These are phyloP conservation scores for Fistularia commersonii DNA, from an alignment of 2,797 vertebrate species.

Conservation along the genomic window DNA sequence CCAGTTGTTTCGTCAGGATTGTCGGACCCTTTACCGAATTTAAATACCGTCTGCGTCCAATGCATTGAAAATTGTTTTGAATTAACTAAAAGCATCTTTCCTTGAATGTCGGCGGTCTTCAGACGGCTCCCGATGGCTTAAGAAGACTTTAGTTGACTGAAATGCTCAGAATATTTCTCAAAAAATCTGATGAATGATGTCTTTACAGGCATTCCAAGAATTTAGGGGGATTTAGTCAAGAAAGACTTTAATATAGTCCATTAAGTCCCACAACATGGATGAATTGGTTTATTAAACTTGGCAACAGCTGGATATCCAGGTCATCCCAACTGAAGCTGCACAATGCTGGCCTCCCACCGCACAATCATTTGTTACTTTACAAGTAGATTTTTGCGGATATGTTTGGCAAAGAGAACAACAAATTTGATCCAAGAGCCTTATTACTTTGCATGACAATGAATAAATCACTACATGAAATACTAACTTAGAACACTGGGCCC, in stretches of 20 bases:
- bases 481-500: conserved; percentile 44
- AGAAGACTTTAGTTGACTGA: conserved; percentile 6
- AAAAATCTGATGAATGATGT: conserved; percentile 36
- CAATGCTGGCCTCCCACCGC: conserved; percentile 51
- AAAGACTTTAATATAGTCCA: conserved; percentile 56
- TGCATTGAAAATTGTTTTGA: too few relatives aligned
- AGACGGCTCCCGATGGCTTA: too few relatives aligned
- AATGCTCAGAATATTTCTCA: conserved; percentile 18
- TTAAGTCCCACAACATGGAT: conserved; percentile 59
- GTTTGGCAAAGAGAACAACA: conserved; percentile 49
- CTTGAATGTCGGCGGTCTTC: too few relatives aligned
- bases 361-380: conserved; percentile 67
- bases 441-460: conserved; percentile 66
- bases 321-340: conserved; percentile 52
- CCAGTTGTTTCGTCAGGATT: too few relatives aligned
- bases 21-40: too few relatives aligned
- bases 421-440: conserved; percentile 54
- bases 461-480: conserved; percentile 67
- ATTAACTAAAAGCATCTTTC: too few relatives aligned
- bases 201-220: conserved; percentile 41
- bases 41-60: too few relatives aligned
- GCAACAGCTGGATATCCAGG: conserved; percentile 56
- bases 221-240: conserved; percentile 45
- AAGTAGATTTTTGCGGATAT: conserved; percentile 66
- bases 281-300: conserved; percentile 62